Evolutionary conservation across 2,888 invertebrate species (phyloP).

Genomic region (Pyrgus malvae): DNA sequence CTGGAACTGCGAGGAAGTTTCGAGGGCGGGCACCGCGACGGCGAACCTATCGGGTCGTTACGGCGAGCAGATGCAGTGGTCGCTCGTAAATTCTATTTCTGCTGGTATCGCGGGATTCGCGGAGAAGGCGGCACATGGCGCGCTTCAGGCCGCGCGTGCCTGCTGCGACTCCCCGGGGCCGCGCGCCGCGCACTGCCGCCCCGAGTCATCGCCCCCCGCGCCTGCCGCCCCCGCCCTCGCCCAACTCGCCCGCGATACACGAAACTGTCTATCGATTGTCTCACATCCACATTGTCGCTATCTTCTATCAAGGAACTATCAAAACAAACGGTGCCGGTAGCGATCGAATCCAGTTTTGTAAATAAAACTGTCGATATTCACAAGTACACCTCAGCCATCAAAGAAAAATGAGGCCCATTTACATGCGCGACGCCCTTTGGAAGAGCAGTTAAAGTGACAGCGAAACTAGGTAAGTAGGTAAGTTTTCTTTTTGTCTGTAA

Average conservation of each 20-base stretch:
- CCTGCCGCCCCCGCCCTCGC: constrained; percentile 26
- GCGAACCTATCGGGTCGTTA: constrained; percentile 17
- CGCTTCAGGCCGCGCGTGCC: constrained; percentile 35
- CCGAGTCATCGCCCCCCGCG: constrained; percentile 30
- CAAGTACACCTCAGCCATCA: too few species aligned
- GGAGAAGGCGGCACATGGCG: constrained; percentile 28
- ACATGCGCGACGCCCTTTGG: too few species aligned
- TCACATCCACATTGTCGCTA: constrained; percentile 20
- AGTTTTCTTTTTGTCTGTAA: too few species aligned
- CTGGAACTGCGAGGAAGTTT: background rate
- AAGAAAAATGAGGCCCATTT: too few species aligned
- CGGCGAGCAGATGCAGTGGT: constrained; percentile 21
- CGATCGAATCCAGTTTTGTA: background rate
- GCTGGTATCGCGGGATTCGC: constrained; percentile 24
- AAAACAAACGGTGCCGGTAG: constrained; percentile 6
- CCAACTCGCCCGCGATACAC: constrained; percentile 24
- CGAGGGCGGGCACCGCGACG: constrained; percentile 29
- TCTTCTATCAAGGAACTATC: constrained; percentile 13
- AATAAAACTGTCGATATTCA: too few species aligned
- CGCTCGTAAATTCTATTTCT: constrained; percentile 29
- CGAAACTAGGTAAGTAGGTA: too few species aligned
- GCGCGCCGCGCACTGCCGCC: constrained; percentile 69
- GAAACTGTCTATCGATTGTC: constrained; percentile 23
- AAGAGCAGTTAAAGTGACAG: too few species aligned
- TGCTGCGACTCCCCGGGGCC: constrained; percentile 50